Base-by-base conservation (phyloP, 2,888 invertebrate genomes). In the Drosophila anomalata region DNA sequence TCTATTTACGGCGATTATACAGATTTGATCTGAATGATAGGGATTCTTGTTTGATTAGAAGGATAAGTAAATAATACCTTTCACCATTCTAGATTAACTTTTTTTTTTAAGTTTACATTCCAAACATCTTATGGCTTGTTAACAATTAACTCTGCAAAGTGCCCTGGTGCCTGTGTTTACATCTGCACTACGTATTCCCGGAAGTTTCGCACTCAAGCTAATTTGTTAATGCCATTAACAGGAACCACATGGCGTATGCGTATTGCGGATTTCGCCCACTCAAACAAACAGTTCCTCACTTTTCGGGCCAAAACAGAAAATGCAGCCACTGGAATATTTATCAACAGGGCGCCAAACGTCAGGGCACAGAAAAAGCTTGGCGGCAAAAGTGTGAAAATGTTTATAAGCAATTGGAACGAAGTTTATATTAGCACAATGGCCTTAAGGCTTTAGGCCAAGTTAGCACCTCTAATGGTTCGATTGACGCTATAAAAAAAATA, bases 231-330 rank as follows among this genome's bases (percentile, higher is more conserved):
- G 53, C 55, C 31, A 65, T 50, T 57, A 71, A 86, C 50, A 68
- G 51, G 17, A 65, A 71, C 78, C 81, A 88, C 85, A 88, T 82
- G 89, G 82, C 87, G 82, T 66, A 82, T 88, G 41, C 85, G 73
- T 56, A 48, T 60, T 52, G 67, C 68, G 31, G 33, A 66, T 62
- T 75, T 47, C 70, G 56, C 70, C 70, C 88, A 78, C 73, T 63
- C 54, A 59, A 50, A 72, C 65, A 59, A 52, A 59, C 69, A 14
- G 29, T 50, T 46, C 24, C 11, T 41, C 78, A 62, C 62, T 79
- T 59, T 50, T 54, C 71, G 46, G 53, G 33, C 51, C 50, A 22
- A 41, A 17, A 57, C 42, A 46, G 39, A 50, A 44, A 46, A 33
- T 74, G 55, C 74, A 48, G 22, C 46, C 60, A 57, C 29, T 52